phyloP scores from a whole-genome alignment of 1,140 invertebrate genomes.

The Nixonia krombeini region DNA sequence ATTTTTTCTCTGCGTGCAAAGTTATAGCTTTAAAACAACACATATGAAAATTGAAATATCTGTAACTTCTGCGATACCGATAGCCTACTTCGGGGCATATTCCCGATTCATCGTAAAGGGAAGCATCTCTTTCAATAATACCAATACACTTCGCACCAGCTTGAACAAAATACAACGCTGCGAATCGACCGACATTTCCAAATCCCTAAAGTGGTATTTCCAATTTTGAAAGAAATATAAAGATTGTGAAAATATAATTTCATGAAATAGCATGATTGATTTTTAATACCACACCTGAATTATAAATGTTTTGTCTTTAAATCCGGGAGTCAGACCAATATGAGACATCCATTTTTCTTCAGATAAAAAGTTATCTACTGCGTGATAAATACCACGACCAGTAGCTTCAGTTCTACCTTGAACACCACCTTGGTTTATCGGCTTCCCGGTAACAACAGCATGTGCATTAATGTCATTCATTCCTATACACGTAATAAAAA shows the following conservation, averaged over 20 bases:
- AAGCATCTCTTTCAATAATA: slow-evolving; percentile 81
- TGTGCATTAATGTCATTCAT: slow-evolving; percentile 85
- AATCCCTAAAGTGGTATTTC: no score
- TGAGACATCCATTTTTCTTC: slow-evolving; percentile 85
- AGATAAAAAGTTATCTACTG: slow-evolving; percentile 83
- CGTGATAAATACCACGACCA: slow-evolving; percentile 89
- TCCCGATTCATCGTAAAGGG: slow-evolving; percentile 82
- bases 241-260: no score
- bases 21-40: no score
- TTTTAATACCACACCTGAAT: slow-evolving; percentile 75
- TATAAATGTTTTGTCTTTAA: slow-evolving; percentile 86
- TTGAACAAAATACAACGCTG: slow-evolving; percentile 81
- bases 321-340: slow-evolving; percentile 81
- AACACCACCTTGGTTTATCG: slow-evolving; percentile 82
- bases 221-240: no score
- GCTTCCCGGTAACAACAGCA: slow-evolving; percentile 91
- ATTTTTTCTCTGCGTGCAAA: no score
- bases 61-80: no score
- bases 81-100: slow-evolving; percentile 81
- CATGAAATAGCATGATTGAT: background rate
- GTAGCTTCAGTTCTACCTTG: slow-evolving; percentile 90
- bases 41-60: no score
- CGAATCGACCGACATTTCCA: slow-evolving; percentile 90
- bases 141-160: slow-evolving; percentile 88
- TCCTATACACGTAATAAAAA: no score